phyloP scores from a whole-genome alignment of 2,113 vertebrate species.

The Nycticebus coucang region DNA sequence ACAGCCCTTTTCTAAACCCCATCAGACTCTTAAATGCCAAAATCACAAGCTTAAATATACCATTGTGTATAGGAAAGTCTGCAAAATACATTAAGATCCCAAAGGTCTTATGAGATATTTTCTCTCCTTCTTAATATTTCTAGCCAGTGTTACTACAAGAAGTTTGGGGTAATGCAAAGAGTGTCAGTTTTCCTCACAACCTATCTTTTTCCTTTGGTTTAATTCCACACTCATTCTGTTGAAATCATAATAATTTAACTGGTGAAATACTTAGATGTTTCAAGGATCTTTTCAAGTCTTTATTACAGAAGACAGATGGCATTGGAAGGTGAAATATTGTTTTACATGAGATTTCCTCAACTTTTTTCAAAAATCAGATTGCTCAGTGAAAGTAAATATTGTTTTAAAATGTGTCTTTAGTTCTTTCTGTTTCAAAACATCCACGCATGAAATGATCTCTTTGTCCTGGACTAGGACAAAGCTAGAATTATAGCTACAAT shows the following conservation, averaged over 20 bases:
- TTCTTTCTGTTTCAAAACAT: constrained; percentile 41
- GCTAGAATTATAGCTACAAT: constrained; percentile 69
- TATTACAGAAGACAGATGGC: neutral
- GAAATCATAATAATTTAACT: constrained; percentile 31
- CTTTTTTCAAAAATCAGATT: neutral
- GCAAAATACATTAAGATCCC: constrained; percentile 69
- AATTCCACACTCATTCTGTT: constrained; percentile 40
- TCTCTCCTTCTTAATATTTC: constrained; percentile 51
- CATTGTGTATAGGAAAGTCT: neutral
- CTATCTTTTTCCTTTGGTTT: constrained; percentile 39
- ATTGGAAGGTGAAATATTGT: neutral
- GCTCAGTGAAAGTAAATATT: constrained; percentile 23
- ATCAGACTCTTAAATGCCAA: constrained; percentile 38
- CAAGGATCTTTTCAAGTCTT: neutral
- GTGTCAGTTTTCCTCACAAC: constrained; percentile 34
- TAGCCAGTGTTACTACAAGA: constrained; percentile 42
- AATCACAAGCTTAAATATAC: constrained; percentile 7
- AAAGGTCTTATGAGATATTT: constrained; percentile 9
- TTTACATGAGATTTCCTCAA: neutral
- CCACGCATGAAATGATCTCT: neutral
- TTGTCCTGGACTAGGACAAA: constrained; percentile 51
- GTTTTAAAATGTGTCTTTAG: neutral
- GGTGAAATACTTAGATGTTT: neutral
- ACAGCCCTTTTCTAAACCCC: neutral
- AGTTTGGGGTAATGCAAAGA: neutral